Base-by-base conservation (phyloP, 2,113 vertebrate species). In the Phainopepla nitens region DNA sequence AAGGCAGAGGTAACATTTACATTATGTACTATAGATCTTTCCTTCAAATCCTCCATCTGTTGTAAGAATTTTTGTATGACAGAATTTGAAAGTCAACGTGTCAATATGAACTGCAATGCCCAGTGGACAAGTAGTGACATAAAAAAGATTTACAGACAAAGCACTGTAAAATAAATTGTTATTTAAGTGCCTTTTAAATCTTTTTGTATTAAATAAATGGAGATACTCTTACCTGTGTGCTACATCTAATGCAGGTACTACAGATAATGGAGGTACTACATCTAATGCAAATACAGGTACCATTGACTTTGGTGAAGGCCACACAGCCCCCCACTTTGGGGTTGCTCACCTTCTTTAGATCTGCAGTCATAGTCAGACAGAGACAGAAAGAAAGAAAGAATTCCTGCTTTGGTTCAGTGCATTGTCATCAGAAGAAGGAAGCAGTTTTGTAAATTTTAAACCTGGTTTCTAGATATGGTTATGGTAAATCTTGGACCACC, bases 401-500 rank as follows among this genome's bases (percentile, higher is more conserved):
- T 71, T 90, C 47, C 28, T 33, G 17, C 47, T 10, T 8, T 62
- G 18, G 29, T 22, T 85, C 49, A 56, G 5, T 50, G 16, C n/a
- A 51, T 45, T 41, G 2, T 45, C 27, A 53, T 89, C 60, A 96
- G 11, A 73, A 91, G 13, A 50, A 75, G 15, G 21, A 50, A 60
- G 31, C 19, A 81, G 29, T 22, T 77, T 77, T 91, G 28, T 29
- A 82, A 82, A 49, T 96, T 92, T 93, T 66, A 92, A 91, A 64
- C 24, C 47, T 65, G 33, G 24, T 71, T 96, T 96, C 89, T 91
- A 92, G 79, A 89, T 96, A 81, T 47, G 65, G 76, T 54, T 92
- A 84, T 87, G 22, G 7, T 10, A 68, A 86, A 83, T 33, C 44
- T 69, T 54, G 84, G 95, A 97, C 97, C 96, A 94, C 95, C 90